Evolutionary conservation across 2,113 vertebrate species (phyloP).

Genomic region (Oenanthe melanoleuca): DNA sequence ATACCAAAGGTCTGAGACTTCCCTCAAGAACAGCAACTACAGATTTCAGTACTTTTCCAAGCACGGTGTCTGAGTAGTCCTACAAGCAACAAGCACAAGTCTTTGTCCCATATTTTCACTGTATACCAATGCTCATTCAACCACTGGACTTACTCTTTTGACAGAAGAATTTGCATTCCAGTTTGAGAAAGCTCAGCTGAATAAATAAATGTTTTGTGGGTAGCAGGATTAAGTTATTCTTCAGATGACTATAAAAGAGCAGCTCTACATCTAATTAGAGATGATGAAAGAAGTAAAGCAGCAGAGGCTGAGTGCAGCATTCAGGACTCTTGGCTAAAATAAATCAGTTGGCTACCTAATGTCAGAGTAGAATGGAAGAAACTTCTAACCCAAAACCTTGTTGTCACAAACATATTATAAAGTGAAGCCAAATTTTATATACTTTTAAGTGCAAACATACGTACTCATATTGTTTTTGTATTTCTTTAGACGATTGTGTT

Average conservation of each 20-base stretch:
- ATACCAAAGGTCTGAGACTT: background rate
- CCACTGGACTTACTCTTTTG: background rate
- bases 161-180: background rate
- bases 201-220: background rate
- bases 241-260: background rate
- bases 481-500: background rate
- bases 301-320: background rate
- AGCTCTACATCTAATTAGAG: background rate
- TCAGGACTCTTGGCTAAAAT: background rate
- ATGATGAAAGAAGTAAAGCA: background rate
- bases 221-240: background rate
- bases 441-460: accelerated
- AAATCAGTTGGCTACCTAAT: background rate
- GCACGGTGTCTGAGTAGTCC: background rate
- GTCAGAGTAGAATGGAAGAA: background rate
- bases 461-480: background rate
- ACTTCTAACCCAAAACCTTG: background rate
- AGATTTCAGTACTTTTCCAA: background rate
- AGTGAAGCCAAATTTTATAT: background rate
- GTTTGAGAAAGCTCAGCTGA: background rate
- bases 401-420: background rate
- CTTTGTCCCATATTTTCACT: background rate
- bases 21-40: background rate
- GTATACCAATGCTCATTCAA: background rate
- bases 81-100: background rate